Percentiles rank a stretch among this genome's conserved stretches.
phyloP scores from a whole-genome alignment of 64 coral and sea anemone genomes.

The Montipora sp. region DNA sequence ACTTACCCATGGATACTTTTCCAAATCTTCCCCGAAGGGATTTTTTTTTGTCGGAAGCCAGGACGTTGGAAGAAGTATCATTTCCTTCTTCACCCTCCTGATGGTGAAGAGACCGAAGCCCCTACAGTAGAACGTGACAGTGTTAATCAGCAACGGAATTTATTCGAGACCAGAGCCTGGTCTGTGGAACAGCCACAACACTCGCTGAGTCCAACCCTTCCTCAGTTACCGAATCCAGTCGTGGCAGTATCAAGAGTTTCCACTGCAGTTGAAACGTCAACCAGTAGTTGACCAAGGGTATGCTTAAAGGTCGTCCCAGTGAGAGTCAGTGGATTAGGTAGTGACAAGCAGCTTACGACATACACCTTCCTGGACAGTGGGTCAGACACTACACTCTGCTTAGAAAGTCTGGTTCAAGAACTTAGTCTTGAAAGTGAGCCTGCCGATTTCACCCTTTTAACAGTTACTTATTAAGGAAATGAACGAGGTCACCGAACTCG shows the following conservation, averaged over 20 bases:
- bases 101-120: background rate
- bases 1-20: constrained; percentile 69
- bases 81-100: constrained; percentile 54
- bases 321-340: constrained; percentile 46
- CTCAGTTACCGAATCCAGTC: background rate
- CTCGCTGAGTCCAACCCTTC: background rate
- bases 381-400: constrained; percentile 48
- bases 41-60: constrained; percentile 48
- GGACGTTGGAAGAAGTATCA: constrained; percentile 67
- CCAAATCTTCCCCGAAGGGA: constrained; percentile 58
- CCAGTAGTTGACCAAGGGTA: constrained; percentile 40
- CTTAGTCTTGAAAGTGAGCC: constrained; percentile 3
- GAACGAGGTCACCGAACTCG: background rate
- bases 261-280: background rate
- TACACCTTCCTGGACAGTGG: constrained; percentile 71
- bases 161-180: background rate
- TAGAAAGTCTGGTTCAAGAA: constrained; percentile 30
- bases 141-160: background rate
- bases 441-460: constrained; percentile 17
- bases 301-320: constrained; percentile 85
- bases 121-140: background rate
- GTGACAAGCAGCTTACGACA: constrained; percentile 48
- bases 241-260: constrained; percentile 13
- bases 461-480: constrained; percentile 26
- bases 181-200: constrained; percentile 16